These are phyloP conservation scores for Cynaeus angustus DNA, from an alignment of 2,888 invertebrate species.

Conservation along the genomic window DNA sequence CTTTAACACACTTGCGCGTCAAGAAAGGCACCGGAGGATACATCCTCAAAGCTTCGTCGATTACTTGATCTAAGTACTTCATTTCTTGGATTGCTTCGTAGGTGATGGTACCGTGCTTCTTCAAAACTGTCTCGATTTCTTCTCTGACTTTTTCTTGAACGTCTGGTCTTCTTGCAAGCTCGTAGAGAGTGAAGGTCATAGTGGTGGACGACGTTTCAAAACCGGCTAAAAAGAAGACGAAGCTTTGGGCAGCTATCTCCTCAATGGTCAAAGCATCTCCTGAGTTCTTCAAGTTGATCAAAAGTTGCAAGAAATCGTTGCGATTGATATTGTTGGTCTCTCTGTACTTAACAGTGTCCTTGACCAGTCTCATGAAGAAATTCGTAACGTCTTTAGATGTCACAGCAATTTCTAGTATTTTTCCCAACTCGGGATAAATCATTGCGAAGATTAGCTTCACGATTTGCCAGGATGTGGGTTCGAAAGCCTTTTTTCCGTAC, in stretches of 20 bases:
- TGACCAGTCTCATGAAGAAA: constrained; percentile 59
- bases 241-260: constrained; percentile 72
- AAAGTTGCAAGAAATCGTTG: constrained; percentile 68
- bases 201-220: constrained; percentile 50
- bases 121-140: constrained; percentile 41
- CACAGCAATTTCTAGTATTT: constrained; percentile 49
- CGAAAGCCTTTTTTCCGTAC: constrained; percentile 11
- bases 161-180: constrained; percentile 39
- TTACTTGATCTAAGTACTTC: constrained; percentile 67
- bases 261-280: constrained; percentile 57
- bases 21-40: constrained; percentile 59
- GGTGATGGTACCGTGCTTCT: constrained; percentile 37
- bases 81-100: constrained; percentile 47
- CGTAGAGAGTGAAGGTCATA: constrained; percentile 49
- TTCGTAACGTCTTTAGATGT: constrained; percentile 54
- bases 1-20: constrained; percentile 51
- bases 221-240: constrained; percentile 75
- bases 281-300: constrained; percentile 60
- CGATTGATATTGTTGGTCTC: constrained; percentile 56
- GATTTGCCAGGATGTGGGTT: not conserved
- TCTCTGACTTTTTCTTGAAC: constrained; percentile 42
- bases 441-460: constrained; percentile 3
- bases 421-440: constrained; percentile 64
- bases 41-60: constrained; percentile 66
- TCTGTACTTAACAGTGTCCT: constrained; percentile 58